Base-by-base conservation (phyloP, 2,888 invertebrate species). In the Poecilus cupreus region DNA sequence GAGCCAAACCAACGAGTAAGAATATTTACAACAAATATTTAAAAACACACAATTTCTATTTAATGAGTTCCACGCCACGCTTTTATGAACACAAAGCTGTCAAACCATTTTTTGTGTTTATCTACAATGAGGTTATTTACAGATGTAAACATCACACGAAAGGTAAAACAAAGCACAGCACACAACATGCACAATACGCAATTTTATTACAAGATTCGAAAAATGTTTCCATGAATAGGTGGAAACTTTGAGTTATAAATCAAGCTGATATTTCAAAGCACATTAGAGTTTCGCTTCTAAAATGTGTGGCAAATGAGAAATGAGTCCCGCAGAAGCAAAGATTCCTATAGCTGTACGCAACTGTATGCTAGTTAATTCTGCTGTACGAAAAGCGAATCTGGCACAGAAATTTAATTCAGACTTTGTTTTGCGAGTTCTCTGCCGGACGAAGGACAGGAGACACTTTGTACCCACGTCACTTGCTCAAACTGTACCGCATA, bases 381-480 rank as follows among this genome's bases (percentile, higher is more conserved):
- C 32, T 16, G 76, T 37, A 39, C 37, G 20, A 16, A 51, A 20
- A 57, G 51, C 54, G n/a, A 51, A 76, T 76, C 57, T 37, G 37
- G 26, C 77, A 39, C 13, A 60, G 46, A 64, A 78, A 78, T 78
- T 60, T 78, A 78, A 78, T 64, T 78, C 60, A 39, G 77, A 64
- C 20, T 60, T 43, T 78, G 43, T 20, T 60, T 60, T 78, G 43
- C 8, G 54, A 78, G 39, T 78, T 43, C 20, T 4, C 8, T 22
- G 43, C 60, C 46, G 77, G 77, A 78, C 57, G 24, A 22, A 57
- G 57, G 57, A 57, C 24, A 57, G 57, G 26, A 24, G n/a, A 57
- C 77, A 78, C 24, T 78, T 46, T 78, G 24, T 39, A 60, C 64
- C 77, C 43, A 78, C 64, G 24, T 78, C 77, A 78, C 60, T 78